Evolutionary conservation across 2,113 vertebrate genomes (phyloP), one percentile per base, ranked within the genome.

Genomic region (Mormyrus lacerda): DNA sequence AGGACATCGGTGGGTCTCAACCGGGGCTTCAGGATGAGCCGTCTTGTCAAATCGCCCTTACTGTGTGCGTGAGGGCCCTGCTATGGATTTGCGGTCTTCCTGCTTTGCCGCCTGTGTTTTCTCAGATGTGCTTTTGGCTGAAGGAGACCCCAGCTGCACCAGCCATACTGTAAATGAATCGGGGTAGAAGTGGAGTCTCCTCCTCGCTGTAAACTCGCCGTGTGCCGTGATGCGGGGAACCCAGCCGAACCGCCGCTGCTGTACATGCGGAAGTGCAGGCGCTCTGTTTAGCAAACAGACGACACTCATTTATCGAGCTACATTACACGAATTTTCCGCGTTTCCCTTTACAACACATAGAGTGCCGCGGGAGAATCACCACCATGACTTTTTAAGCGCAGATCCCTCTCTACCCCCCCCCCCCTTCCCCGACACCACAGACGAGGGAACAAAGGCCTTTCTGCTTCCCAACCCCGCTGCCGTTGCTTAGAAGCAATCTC

Each of bases 1-100:
- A 99, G 89, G 98, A 99, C 87, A 95, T 99, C 58, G 98, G 98
- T 99, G n/a, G 85, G 85, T 87, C 13, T 31, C 3, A 94, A 91
- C 92, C 7, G 11, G 79, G 79, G 27, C 69, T 39, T 76, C 3
- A 6, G 39, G 21, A 84, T 8, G 7, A 47, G 21, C 39, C 17
- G 7, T 82, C 39, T 82, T 82, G 4, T 44, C 79, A 21, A 24
- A 19, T 42, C 7, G 0, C 11, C 35, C 6, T 45, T 83, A 24
- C 35, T 76, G 27, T 76, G 27, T 35, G 31, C 10, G 31, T 39
- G 11, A 76, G 31, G 69, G 0, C 13, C 0, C 69, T 39, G 24
- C 69, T 6, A 6, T 17, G 69, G 13, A 35, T 39, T 76, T 1
- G 31, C 4, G 13, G 24, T 4, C 13, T 17, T 76, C 69, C 31